These are phyloP conservation scores for Symphodus melops DNA, from an alignment of 2,113 vertebrate genomes.

Conservation along the genomic window DNA sequence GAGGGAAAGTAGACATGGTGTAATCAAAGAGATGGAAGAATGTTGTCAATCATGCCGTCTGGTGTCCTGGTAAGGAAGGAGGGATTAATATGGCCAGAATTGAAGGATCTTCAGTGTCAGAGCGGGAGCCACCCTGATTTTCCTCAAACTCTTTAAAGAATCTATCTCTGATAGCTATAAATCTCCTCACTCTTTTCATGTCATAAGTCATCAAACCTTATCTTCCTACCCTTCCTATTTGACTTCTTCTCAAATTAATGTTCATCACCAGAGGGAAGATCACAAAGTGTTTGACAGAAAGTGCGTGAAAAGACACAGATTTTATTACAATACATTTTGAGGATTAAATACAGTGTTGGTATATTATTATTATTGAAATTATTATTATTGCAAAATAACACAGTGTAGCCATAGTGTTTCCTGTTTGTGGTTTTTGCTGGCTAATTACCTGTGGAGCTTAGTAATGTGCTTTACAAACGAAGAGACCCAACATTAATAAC, in stretches of 20 bases:
- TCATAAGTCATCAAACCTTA: constrained; percentile 59
- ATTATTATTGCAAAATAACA: no score
- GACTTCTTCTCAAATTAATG: constrained; percentile 58
- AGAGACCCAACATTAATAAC: no score
- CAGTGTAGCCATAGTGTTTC: no score
- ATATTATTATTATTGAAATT: no score
- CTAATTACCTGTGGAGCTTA: no score
- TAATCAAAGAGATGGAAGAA: constrained; percentile 64
- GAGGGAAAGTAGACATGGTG: constrained; percentile 44
- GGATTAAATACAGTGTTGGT: no score
- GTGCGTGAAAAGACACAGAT: background rate
- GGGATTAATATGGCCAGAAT: constrained; percentile 26
- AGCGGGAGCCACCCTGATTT: constrained; percentile 48
- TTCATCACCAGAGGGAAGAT: constrained; percentile 29
- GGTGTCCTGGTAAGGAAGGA: constrained; percentile 23
- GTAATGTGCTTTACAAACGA: no score
- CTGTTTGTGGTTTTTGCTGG: no score
- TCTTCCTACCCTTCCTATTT: constrained; percentile 56
- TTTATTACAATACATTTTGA: no score
- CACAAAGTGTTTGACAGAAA: constrained; percentile 12
- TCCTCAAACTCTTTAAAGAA: constrained; percentile 41
- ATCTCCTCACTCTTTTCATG: constrained; percentile 49
- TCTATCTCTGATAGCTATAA: constrained; percentile 56
- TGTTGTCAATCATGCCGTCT: constrained; percentile 60
- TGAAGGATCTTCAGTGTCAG: constrained; percentile 65